Percentiles rank a stretch among this genome's conserved stretches.
Conservation (phyloP, 2,797 vertebrate genomes). For the Chrosomus eos region DNA sequence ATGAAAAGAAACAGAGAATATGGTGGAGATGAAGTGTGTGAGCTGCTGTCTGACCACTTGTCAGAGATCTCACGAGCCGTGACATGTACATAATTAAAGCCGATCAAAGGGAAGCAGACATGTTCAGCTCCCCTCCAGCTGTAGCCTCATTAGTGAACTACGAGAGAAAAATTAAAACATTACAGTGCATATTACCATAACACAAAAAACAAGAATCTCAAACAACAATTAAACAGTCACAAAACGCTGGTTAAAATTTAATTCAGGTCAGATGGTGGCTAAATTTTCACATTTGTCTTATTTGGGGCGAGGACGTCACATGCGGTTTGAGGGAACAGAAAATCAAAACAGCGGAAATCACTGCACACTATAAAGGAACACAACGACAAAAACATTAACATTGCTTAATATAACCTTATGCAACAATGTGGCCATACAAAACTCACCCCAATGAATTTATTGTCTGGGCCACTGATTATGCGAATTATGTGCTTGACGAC, state of each 20-base stretch:
- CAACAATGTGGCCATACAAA: neutral
- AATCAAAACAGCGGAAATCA: neutral
- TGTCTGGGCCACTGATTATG: neutral
- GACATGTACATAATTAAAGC: conserved; percentile 49
- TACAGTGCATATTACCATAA: neutral
- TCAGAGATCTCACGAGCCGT: conserved; percentile 22
- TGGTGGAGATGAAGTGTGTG: conserved; percentile 12
- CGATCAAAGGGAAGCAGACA: conserved; percentile 52
- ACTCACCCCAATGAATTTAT: neutral
- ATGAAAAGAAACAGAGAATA: conserved; percentile 18
- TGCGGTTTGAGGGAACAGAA: neutral
- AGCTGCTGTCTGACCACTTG: conserved; percentile 40
- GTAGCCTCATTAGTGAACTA: conserved; percentile 43
- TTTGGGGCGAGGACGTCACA: neutral
- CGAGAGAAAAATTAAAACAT: conserved; percentile 14
- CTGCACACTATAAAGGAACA: neutral
- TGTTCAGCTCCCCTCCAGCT: conserved; percentile 40
- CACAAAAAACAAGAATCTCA: neutral
- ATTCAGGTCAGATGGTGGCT: neutral
- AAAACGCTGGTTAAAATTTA: neutral
- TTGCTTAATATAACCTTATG: neutral
- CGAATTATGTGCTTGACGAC: neutral
- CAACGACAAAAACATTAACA: neutral
- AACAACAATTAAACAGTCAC: neutral
- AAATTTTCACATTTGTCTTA: neutral